Base-by-base conservation (phyloP, 2,113 vertebrate species). In the Alligator mississippiensis region DNA sequence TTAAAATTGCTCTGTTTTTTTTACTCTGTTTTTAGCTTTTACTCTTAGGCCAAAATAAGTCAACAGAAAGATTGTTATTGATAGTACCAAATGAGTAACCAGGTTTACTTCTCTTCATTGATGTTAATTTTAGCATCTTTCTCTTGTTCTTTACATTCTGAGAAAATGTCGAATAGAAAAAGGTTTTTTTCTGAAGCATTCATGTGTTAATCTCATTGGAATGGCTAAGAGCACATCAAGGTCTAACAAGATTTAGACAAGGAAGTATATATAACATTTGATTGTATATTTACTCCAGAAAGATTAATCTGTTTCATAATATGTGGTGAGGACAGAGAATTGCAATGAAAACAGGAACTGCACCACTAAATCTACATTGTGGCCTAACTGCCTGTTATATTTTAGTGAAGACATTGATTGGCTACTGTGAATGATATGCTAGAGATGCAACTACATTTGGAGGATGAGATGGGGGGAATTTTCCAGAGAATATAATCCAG, bases 211-310 rank as follows among this genome's bases (percentile, higher is more conserved):
- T 84, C 61, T 93, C 62, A 4, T 15, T 86, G 30, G 92, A 63
- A 68, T 88, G 93, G 80, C 84, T 58, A 30, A 75, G 86, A 86
- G 87, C 89, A 47, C 59, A 47, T 62, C 91, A 60, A 79, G 21
- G 38, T 92, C 88, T 91, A 59, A 85, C 25, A 75, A 25, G n/a
- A 11, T 74, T 90, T 66, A 77, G 83, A 34, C 64, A 91, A 62
- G 66, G 88, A 94, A 92, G 30, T 83, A 77, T 85, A 88, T 83
- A 75, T 85, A 88, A 87, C 6, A 21, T 59, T 30, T 76, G 62
- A 84, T 64, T 82, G 61, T 95, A 54, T 77, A 68, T 93, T 92
- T 80, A 24, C 74, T 64, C 57, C 57, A 87, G 34, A 90, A 91
- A 72, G 38, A 82, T 14, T 59, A 24, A 16, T 72, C 55, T 86